Base-by-base conservation (phyloP, 2,113 vertebrate genomes). In the Oxyura jamaicensis region DNA sequence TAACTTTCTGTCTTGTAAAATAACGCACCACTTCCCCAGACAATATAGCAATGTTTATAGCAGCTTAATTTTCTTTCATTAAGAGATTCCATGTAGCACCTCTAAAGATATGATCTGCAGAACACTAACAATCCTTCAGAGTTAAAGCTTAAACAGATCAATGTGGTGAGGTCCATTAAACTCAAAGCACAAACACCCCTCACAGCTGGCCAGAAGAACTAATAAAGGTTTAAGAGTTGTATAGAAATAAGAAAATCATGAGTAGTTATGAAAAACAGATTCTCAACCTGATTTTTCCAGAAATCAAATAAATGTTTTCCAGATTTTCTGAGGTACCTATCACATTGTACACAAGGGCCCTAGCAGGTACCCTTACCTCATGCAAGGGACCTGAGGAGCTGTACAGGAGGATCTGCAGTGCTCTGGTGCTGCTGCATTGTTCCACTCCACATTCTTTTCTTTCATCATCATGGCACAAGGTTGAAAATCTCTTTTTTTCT, bases 51-150 rank as follows among this genome's bases (percentile, higher is more conserved):
- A 67, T 63, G 66, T 86, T 94, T 96, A 82, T 62, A 94, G 83
- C 75, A 83, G 79, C 67, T 88, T 95, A 83, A 87, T 96, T 92
- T 94, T 85, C 66, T 92, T 96, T 76, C 60, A 55, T 77, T 92
- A 44, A 84, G 28, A 78, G 56, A 76, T 86, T 96, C 90, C 65
- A 21, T 68, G 31, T 66, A 84, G 83, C 83, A 68, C 36, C 84
- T 95, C 79, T 93, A 96, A 94, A 76, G 55, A 86, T 82, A 73
- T 85, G 62, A 65, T 92, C 53, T 79, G 29, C 60, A 75, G 83
- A 58, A 53, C 75, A 79, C 28, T 85, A 84, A 53, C n/a, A 63
- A 44, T 96, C 93, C 72, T 86, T 96, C 60, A 68, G 77, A 95
- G 60, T 91, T 76, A 88, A 84, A 95, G 62, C 58, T 93, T 77